A percentile compares a stretch with the other conserved stretches of the same genome.
These are phyloP conservation scores for Pseudopleuronectes americanus DNA, from an alignment of 2,797 vertebrate genomes.

Conservation along the genomic window DNA sequence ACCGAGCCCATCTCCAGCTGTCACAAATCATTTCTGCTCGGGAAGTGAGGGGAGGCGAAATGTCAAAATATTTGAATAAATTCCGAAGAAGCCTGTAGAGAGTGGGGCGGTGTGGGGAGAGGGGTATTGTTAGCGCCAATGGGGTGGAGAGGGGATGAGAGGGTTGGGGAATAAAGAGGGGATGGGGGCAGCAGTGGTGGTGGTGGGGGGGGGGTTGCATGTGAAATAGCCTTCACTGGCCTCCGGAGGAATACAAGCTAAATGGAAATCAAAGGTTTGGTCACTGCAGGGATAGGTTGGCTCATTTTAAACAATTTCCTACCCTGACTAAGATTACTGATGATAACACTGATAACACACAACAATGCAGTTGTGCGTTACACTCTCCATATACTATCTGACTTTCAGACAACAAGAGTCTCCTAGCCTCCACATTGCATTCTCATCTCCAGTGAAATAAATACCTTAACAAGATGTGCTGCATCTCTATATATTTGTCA, in stretches of 20 bases:
- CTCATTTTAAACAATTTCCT: conserved; percentile 52
- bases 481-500: not conserved
- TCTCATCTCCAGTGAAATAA: not conserved
- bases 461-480: not conserved
- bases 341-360: conserved; percentile 20
- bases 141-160: conserved; percentile 74
- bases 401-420: not conserved
- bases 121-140: conserved; percentile 77
- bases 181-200: conserved; percentile 16
- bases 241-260: conserved; percentile 59
- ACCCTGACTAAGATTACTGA: conserved; percentile 20
- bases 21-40: conserved; percentile 99
- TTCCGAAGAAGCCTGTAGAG: conserved; percentile 89
- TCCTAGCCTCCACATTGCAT: not conserved
- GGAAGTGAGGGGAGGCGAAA: conserved; percentile 98
- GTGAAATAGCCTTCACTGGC: conserved; percentile 65
- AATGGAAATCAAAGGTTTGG: conserved; percentile 67
- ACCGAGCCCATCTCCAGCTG: conserved; percentile 91
- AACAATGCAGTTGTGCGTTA: not conserved
- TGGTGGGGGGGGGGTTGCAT: conserved; percentile 53
- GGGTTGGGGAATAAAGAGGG: conserved; percentile 59
- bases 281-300: conserved; percentile 46
- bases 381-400: not conserved
- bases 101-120: conserved; percentile 63
- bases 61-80: conserved; percentile 99